Evolutionary conservation across 1,140 invertebrate genomes (phyloP).

Genomic region (Saccostrea glomerata): DNA sequence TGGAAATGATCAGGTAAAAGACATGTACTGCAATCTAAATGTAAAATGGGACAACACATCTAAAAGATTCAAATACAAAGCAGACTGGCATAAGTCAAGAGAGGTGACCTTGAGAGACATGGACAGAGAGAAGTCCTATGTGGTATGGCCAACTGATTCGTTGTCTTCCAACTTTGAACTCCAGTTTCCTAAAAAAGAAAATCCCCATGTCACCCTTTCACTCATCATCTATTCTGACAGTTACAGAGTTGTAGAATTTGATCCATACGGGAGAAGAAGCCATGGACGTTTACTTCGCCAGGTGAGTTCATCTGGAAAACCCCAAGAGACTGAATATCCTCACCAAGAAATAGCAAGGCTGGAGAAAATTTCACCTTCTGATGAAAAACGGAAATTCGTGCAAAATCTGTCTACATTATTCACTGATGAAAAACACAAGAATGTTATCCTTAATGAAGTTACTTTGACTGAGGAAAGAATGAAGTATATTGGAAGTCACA

Average conservation of each 20-base stretch:
- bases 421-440: neutral
- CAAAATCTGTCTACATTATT: neutral
- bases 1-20: neutral
- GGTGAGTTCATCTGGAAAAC: neutral
- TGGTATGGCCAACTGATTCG: neutral
- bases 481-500: neutral
- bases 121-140: neutral
- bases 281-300: neutral
- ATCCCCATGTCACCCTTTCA: neutral
- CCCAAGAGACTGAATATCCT: neutral
- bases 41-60: neutral
- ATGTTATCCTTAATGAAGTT: neutral
- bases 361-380: neutral
- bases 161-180: neutral
- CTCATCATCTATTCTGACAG: neutral
- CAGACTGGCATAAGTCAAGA: neutral
- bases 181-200: neutral
- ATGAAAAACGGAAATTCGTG: neutral
- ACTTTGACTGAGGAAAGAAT: neutral
- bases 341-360: neutral
- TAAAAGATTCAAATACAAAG: neutral
- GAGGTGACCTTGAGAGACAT: neutral
- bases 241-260: neutral
- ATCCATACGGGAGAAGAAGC: neutral
- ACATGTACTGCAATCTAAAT: neutral